Evolutionary conservation across 2,888 invertebrate species (phyloP), one percentile per base, ranked within the genome.

Genomic region (Dioctria linearis): DNA sequence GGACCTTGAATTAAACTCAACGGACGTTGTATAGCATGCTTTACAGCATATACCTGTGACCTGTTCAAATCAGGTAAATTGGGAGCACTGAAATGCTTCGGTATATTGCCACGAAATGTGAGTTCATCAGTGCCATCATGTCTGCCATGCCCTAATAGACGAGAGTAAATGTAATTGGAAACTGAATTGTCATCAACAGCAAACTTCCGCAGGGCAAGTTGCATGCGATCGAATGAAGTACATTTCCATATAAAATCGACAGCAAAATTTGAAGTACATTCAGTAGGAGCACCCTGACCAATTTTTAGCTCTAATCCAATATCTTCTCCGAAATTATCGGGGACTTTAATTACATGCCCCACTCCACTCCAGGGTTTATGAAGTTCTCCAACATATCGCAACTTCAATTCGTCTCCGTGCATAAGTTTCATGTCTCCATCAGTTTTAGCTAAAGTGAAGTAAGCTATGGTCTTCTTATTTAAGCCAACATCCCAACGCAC

Each of bases 181-280:
- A 99, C 98, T 0, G 98, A 98, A 1, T 95, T 94, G 85, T 98
- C 98, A 87, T 99, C 98, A 61, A 98, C 96, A 1, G 98, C 98
- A 89, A 99, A 98, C 88, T 96, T 96, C 78, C 96, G 93, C 82
- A 99, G 90, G 0, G 99, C 98, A 75, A 96, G 91, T 87, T 98
- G 96, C 98, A 99, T 99, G 85, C 98, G 93, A 89, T 98, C 98
- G 89, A 99, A 99, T 42, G 97, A 97, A 1, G 98, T 99, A 83
- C 98, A 97, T 89, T 99, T 99, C 99, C 98, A 99, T 75, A 99
- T 98, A 88, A 98, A 99, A 89, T 99, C 99, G 4, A 99, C 97
- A 0, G 97, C 96, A 89, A 98, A 99, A 90, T 97, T 98, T 84
- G 96, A 96, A 71, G 95, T 95, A 88, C 96, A 96, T 85, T 98